A percentile compares a stretch with the other conserved stretches of the same genome.
phyloP scores from a whole-genome alignment of 2,797 vertebrate genomes.

The Sebastes wilsoni region DNA sequence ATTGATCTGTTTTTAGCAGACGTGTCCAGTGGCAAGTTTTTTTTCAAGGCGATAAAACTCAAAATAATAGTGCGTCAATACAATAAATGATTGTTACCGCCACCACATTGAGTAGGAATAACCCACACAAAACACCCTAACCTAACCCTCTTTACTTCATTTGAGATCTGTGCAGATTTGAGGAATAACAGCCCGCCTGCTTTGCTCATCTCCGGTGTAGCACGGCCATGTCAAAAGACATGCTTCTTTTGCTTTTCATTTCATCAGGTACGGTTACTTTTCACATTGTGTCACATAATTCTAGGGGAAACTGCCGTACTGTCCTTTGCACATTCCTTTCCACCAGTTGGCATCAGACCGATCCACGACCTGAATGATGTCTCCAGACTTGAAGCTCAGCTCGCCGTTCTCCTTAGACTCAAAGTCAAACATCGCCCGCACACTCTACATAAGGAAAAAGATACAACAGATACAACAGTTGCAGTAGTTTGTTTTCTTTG shows the following conservation, averaged over 20 bases:
- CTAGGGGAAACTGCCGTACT: conserved; percentile 91
- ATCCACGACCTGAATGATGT: conserved; percentile 44
- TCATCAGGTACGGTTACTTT: conserved; percentile 74
- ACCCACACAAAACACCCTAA: background rate
- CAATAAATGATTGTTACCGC: background rate
- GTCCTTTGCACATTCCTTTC: conserved; percentile 89
- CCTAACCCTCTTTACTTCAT: background rate
- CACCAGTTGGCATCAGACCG: conserved; percentile 89
- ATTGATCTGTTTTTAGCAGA: background rate
- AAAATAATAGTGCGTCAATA: background rate
- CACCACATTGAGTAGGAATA: background rate
- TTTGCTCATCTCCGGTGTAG: background rate
- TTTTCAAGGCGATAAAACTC: background rate
- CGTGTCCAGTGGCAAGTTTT: background rate
- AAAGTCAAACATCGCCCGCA: background rate
- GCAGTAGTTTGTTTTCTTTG: background rate
- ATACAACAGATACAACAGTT: background rate
- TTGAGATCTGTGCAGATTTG: background rate
- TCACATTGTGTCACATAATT: conserved; percentile 87
- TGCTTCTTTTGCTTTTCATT: background rate
- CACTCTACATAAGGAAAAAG: background rate
- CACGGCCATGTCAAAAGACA: background rate
- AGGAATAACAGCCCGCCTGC: background rate
- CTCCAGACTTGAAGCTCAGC: background rate
- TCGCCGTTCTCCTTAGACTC: background rate